Evolutionary conservation across 35 echinoderm and acorn worm species (phyloP), one percentile per base, ranked within the genome.

Genomic region (Eucidaris tribuloides): DNA sequence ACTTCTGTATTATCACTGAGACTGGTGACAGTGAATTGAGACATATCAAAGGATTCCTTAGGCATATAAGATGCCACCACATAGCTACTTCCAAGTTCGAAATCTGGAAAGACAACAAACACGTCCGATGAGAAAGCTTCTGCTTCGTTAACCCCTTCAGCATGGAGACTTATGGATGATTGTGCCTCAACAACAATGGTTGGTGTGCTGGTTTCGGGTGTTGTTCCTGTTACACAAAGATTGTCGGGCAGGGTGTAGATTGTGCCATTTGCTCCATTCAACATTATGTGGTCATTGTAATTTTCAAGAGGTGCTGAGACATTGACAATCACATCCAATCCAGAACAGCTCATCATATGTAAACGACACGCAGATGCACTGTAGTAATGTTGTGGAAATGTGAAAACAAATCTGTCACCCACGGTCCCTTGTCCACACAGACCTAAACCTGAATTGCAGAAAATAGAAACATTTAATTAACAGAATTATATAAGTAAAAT

Each of bases 341-440:
- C 60, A 64, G 60, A 64, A 25, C 20, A 64, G 24, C 60, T 64
- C 13, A 28, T 28, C 20, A 64, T 18, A 3, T 64, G 60, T 1
- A 64, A 28, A 11, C 9, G 0, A 25, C 60, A 64, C 0, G 30
- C 19, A 20, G 60, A 64, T 0, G 13, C 19, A 25, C 13, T 64
- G 60, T 64, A 64, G 60, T 64, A 64, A 11, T 64, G 60, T 28
- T 64, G 60, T 19, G 60, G 60, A 64, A 64, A 64, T 28, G 60
- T 25, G 29, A 64, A 64, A 7, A 31, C 29, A 31, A 64, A 64
- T 0, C 60, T 1, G 13, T 18, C 30, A 13, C 60, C 60, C 9
- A 28, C 60, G 1, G 60, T 19, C 9, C 60, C 60, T 23, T 20
- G 20, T 0, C 7, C 24, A 25, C 60, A 64, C 19, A n/a, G n/a